Evolutionary conservation across 1,140 invertebrate genomes (phyloP).

Genomic region (Streblospio benedicti): DNA sequence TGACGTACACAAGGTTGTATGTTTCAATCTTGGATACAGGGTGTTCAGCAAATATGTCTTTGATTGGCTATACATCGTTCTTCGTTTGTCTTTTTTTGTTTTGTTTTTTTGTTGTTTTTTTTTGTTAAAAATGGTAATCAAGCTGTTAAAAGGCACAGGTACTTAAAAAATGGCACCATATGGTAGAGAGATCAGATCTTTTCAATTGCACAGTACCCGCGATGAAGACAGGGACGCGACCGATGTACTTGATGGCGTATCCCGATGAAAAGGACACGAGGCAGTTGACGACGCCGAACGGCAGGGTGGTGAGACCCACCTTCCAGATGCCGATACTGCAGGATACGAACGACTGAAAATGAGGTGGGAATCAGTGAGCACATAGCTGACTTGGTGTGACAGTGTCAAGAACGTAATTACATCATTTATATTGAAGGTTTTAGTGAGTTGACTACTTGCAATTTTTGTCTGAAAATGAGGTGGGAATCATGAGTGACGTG

Average conservation of each 20-base stretch:
- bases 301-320: slow-evolving; percentile 91
- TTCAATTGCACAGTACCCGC: slow-evolving; percentile 64
- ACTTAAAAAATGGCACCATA: too few relatives aligned
- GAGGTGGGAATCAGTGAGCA: neutral
- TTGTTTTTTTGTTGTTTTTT: neutral
- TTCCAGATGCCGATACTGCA: slow-evolving; percentile 81
- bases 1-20: too few relatives aligned
- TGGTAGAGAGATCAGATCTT: slow-evolving; percentile 35
- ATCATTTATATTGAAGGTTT: neutral
- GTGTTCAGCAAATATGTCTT: neutral
- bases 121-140: neutral
- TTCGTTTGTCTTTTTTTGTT: neutral
- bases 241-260: slow-evolving; percentile 81
- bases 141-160: neutral
- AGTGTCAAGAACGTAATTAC: neutral
- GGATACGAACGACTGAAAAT: slow-evolving; percentile 75
- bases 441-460: neutral
- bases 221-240: slow-evolving; percentile 74
- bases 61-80: neutral
- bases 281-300: slow-evolving; percentile 83
- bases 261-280: slow-evolving; percentile 82
- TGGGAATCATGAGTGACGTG: neutral
- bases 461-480: neutral
- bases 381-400: neutral
- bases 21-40: too few relatives aligned